A percentile compares a stretch with the other conserved stretches of the same genome.
These are phyloP conservation scores for Gastracanthus pulcherrimus DNA, from an alignment of 2,888 invertebrate genomes.

Conservation along the genomic window DNA sequence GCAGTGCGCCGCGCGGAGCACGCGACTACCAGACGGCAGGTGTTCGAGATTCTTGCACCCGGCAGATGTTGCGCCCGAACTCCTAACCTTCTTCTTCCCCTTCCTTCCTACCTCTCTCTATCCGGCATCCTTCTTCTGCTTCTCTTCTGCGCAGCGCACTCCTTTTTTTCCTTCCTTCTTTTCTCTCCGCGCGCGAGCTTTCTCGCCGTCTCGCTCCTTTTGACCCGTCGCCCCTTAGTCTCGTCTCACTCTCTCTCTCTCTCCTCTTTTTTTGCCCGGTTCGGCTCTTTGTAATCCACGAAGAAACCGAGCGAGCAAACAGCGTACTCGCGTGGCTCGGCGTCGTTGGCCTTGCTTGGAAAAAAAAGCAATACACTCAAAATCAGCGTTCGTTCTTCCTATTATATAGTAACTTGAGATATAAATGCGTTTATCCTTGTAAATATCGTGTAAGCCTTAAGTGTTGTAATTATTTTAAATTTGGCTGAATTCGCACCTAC, in stretches of 20 bases:
- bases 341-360: background rate
- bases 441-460: background rate
- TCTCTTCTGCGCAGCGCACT: conserved; percentile 45
- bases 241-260: too few species aligned
- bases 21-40: conserved; percentile 76
- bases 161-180: conserved; percentile 34
- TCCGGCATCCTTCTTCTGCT: conserved; percentile 51
- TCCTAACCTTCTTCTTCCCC: conserved; percentile 61
- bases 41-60: conserved; percentile 75
- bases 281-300: too few species aligned
- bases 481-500: background rate
- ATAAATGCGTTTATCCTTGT: background rate
- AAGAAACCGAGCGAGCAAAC: too few species aligned
- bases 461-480: background rate
- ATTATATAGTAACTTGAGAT: background rate
- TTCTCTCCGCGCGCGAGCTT: conserved; percentile 15
- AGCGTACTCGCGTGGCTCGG: background rate
- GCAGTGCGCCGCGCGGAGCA: conserved; percentile 68
- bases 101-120: conserved; percentile 30
- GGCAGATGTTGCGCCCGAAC: conserved; percentile 73
- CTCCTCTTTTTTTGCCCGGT: too few species aligned
- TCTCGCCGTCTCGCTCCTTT: conserved; percentile 13
- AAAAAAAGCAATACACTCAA: background rate
- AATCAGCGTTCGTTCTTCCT: background rate
- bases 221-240: too few species aligned